These are phyloP conservation scores for Eclectus roratus DNA, from an alignment of 2,113 vertebrate genomes.

Conservation along the genomic window DNA sequence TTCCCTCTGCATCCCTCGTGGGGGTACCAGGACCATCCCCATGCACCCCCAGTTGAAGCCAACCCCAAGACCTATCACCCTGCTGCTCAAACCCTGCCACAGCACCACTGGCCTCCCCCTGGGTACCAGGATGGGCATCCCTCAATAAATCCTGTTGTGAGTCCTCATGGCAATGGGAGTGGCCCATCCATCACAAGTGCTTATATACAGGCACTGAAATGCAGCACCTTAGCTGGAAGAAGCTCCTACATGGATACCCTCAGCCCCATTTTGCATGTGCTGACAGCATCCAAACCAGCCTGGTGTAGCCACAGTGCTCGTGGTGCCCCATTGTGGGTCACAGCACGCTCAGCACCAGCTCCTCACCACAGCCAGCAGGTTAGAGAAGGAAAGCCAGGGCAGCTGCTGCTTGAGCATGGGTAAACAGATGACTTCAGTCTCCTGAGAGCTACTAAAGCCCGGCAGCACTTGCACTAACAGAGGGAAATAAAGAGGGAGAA, in stretches of 20 bases:
- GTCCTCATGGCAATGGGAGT: fast-evolving
- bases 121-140: fast-evolving
- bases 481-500: background rate
- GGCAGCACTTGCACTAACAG: background rate
- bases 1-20: fast-evolving
- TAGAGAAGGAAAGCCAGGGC: background rate
- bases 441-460: slow-evolving; percentile 1
- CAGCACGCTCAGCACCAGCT: background rate
- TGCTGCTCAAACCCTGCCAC: fast-evolving
- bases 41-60: fast-evolving
- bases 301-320: fast-evolving
- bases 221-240: fast-evolving
- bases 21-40: background rate
- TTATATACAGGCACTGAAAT: fast-evolving
- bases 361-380: background rate
- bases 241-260: fast-evolving
- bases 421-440: slow-evolving; percentile 53
- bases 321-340: fast-evolving
- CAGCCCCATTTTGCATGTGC: fast-evolving
- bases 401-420: background rate
- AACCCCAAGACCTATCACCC: background rate
- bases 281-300: background rate
- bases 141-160: fast-evolving
- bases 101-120: background rate
- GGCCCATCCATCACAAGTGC: fast-evolving